Conservation (phyloP, 2,888 invertebrate species). For the Ligdia adustata region DNA sequence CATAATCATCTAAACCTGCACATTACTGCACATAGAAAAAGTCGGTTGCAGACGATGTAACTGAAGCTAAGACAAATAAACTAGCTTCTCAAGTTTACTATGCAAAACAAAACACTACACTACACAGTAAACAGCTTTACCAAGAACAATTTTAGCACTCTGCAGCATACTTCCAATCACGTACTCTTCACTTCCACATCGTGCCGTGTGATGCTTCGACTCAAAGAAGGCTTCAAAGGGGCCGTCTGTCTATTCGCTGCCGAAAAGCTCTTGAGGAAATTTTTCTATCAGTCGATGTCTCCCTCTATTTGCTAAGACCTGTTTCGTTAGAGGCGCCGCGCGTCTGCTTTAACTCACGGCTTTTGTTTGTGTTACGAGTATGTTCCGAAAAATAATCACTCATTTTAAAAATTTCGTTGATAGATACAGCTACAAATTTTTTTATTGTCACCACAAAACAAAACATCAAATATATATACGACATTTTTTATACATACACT, state of each 20-base stretch:
- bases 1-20: no score
- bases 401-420: no score
- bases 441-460: no score
- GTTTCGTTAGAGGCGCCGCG: constrained; percentile 73
- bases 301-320: constrained; percentile 82
- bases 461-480: no score
- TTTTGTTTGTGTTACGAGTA: no score
- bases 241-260: constrained; percentile 54
- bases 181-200: not conserved
- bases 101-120: not conserved
- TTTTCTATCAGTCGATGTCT: constrained; percentile 80
- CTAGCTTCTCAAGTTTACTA: not conserved
- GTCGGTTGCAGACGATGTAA: no score
- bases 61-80: no score
- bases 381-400: no score
- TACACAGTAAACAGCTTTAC: not conserved
- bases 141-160: constrained; percentile 2
- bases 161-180: constrained; percentile 12
- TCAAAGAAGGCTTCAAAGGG: constrained; percentile 56
- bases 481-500: no score
- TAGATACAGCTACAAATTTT: no score
- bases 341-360: constrained; percentile 55
- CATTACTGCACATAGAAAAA: no score
- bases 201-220: constrained; percentile 39
- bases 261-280: constrained; percentile 69